phyloP scores from a whole-genome alignment of 2,888 invertebrate species.

The Coelinius sp. region DNA sequence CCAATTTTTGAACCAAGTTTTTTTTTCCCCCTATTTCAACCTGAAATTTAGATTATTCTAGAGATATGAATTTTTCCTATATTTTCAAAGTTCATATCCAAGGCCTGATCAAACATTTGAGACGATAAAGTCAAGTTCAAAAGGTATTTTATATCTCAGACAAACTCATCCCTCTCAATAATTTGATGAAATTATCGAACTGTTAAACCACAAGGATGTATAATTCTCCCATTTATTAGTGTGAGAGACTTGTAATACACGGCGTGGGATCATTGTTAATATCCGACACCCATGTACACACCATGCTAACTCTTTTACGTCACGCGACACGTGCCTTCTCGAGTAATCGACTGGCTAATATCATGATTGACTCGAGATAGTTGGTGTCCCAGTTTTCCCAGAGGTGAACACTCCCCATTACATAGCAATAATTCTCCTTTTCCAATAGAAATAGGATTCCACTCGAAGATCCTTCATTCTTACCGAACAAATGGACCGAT shows the following conservation, averaged over 20 bases:
- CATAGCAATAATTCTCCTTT: neutral
- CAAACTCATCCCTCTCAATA: no score
- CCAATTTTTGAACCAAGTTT: neutral
- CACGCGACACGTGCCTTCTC: conserved; percentile 45
- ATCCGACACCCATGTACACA: conserved; percentile 21
- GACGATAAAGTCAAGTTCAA: no score
- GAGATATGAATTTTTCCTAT: neutral
- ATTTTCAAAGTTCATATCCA: neutral
- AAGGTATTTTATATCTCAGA: no score
- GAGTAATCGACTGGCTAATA: conserved; percentile 47
- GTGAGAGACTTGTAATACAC: conserved; percentile 8
- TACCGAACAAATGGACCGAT: neutral
- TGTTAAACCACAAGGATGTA: neutral
- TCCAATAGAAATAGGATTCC: neutral
- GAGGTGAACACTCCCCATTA: conserved; percentile 8
- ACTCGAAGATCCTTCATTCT: neutral
- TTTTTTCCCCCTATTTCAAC: neutral
- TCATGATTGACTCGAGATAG: conserved; percentile 53
- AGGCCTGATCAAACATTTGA: no score
- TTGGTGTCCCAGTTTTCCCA: conserved; percentile 44
- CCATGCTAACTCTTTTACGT: conserved; percentile 36
- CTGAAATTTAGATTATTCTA: neutral
- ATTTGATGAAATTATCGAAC: neutral
- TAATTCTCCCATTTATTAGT: conserved; percentile 2
- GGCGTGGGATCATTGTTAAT: conserved; percentile 25